These are phyloP conservation scores for Pyrocephalus nanus DNA, from an alignment of 2,797 vertebrate species.

Conservation along the genomic window DNA sequence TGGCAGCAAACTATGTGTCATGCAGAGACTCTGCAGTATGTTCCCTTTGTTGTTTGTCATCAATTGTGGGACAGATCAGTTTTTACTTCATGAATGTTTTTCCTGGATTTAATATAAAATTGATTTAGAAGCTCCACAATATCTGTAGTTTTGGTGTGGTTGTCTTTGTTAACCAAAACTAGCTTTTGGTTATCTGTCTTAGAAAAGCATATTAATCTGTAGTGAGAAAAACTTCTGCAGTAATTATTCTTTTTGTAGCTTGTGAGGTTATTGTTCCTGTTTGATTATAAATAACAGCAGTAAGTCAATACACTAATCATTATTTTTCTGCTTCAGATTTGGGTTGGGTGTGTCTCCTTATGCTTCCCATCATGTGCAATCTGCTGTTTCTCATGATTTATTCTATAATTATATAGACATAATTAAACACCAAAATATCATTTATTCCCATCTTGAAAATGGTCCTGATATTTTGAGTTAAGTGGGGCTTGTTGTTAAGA, in stretches of 20 bases:
- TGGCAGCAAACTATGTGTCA: background rate
- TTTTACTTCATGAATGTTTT: background rate
- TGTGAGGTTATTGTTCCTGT: background rate
- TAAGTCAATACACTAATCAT: background rate
- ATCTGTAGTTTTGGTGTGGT: background rate
- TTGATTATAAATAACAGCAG: background rate
- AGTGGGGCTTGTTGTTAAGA: background rate
- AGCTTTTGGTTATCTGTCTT: background rate
- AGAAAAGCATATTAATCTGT: background rate
- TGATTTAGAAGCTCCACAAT: rapidly evolving
- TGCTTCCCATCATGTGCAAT: background rate
- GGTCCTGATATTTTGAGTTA: background rate
- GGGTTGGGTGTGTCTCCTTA: background rate
- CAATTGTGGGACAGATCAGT: background rate
- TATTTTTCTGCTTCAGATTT: background rate
- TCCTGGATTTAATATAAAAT: background rate
- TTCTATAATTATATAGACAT: background rate
- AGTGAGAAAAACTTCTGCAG: background rate
- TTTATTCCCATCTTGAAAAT: background rate
- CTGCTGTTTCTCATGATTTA: background rate
- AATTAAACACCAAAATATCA: background rate
- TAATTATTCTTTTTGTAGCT: background rate
- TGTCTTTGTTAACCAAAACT: background rate
- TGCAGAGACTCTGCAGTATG: background rate
- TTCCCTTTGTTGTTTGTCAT: background rate